These are phyloP conservation scores for Helleia helle DNA, from an alignment of 2,888 invertebrate species.

Conservation along the genomic window DNA sequence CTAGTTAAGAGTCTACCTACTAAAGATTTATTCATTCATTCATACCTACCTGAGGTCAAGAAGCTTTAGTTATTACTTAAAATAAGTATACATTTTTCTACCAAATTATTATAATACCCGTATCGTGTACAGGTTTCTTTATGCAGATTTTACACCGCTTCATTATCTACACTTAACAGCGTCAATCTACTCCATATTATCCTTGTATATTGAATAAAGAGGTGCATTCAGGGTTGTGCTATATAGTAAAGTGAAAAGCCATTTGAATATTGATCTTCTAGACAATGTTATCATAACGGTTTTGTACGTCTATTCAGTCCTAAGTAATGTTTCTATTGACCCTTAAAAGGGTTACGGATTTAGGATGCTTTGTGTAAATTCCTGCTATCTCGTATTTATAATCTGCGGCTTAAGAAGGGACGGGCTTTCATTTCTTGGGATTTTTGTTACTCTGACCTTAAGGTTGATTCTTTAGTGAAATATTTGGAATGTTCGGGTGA, in stretches of 20 bases:
- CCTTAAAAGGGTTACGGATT: constrained; percentile 4
- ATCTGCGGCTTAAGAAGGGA: neutral
- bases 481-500: too few relatives aligned
- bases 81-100: too few relatives aligned
- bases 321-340: constrained; percentile 4
- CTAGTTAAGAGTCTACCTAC: too few relatives aligned
- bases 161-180: constrained; percentile 6
- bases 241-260: neutral
- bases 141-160: neutral
- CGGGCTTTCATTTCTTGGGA: neutral
- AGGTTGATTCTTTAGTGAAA: too few relatives aligned
- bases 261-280: neutral
- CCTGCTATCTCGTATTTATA: constrained; percentile 4
- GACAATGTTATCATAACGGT: neutral
- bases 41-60: too few relatives aligned
- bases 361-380: neutral
- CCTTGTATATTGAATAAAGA: constrained; percentile 1
- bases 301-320: neutral
- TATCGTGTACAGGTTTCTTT: neutral
- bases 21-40: too few relatives aligned
- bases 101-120: too few relatives aligned
- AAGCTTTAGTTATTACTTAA: too few relatives aligned
- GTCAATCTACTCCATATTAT: constrained; percentile 4
- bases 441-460: too few relatives aligned
- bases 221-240: neutral